A percentile compares a stretch with the other conserved stretches of the same genome.
These are phyloP conservation scores for Catalaphyllia jardinei DNA, from an alignment of 64 coral and sea anemone genomes.

Conservation along the genomic window DNA sequence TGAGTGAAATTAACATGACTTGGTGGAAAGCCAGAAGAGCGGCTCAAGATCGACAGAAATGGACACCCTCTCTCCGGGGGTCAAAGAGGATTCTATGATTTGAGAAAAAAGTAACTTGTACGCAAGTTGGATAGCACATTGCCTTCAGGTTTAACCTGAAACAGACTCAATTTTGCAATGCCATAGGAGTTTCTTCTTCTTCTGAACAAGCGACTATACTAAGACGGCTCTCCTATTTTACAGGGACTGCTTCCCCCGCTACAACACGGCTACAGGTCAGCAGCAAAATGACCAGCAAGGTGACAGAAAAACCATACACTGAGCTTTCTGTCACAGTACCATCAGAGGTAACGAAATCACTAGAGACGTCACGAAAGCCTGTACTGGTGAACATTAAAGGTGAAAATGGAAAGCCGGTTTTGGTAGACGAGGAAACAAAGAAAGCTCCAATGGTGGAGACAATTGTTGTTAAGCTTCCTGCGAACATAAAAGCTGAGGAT, in stretches of 20 bases:
- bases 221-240: background rate
- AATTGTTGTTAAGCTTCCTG: conserved; percentile 63
- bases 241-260: background rate
- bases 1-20: background rate
- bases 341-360: conserved; percentile 75
- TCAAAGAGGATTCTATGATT: too few relatives aligned
- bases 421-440: conserved; percentile 51
- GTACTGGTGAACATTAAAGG: conserved; percentile 84
- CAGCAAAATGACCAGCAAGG: background rate
- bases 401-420: conserved; percentile 60
- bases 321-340: conserved; percentile 83
- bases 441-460: conserved; percentile 83
- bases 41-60: too few relatives aligned
- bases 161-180: too few relatives aligned
- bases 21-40: too few relatives aligned
- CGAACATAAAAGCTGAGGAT: conserved; percentile 36
- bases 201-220: too few relatives aligned
- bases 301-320: conserved; percentile 7
- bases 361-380: conserved; percentile 73
- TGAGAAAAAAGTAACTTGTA: too few relatives aligned
- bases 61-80: too few relatives aligned
- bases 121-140: too few relatives aligned
- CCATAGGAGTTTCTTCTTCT: too few relatives aligned
- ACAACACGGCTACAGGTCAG: background rate
- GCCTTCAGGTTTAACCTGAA: too few relatives aligned